Percentiles rank a stretch among this genome's conserved stretches.
These are phyloP conservation scores for Loris lydekkerianus DNA, from an alignment of 2,797 vertebrate species.

Conservation along the genomic window DNA sequence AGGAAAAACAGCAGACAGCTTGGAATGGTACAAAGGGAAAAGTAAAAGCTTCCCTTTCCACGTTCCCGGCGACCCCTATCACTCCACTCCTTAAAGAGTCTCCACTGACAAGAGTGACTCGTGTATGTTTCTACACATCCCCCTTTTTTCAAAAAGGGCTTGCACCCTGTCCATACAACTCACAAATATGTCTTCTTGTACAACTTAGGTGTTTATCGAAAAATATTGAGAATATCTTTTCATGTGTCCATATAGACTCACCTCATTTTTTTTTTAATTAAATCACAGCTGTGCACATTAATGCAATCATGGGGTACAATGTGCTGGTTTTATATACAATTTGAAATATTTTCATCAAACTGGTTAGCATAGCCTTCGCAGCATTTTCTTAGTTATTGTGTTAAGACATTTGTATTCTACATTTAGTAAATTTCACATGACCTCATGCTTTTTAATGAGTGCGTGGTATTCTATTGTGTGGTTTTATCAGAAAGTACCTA, in stretches of 20 bases:
- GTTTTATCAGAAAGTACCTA: constrained; percentile 21
- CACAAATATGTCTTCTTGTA: not conserved
- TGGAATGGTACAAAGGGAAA: constrained; percentile 54
- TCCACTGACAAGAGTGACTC: not conserved
- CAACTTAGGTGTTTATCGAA: constrained; percentile 22
- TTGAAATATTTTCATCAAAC: too few relatives aligned
- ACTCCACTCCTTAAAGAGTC: not conserved
- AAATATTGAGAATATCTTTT: constrained; percentile 25
- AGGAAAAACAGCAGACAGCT: constrained; percentile 57
- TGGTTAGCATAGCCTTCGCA: too few relatives aligned
- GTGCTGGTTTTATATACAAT: too few relatives aligned
- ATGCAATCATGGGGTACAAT: too few relatives aligned
- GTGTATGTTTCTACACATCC: not conserved
- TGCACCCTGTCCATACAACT: not conserved
- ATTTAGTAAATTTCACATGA: not conserved
- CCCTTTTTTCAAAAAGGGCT: not conserved
- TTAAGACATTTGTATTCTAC: too few relatives aligned
- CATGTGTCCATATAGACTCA: not conserved
- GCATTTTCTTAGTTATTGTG: too few relatives aligned
- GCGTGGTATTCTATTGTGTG: not conserved
- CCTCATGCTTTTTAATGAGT: constrained; percentile 24
- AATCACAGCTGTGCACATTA: too few relatives aligned
- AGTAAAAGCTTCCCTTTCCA: constrained; percentile 3
- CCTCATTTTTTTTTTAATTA: not conserved
- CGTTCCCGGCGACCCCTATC: not conserved